Percentiles rank a stretch among this genome's conserved stretches.
These are phyloP conservation scores for Axis porcinus DNA, from an alignment of 2,113 vertebrate genomes.

Conservation along the genomic window DNA sequence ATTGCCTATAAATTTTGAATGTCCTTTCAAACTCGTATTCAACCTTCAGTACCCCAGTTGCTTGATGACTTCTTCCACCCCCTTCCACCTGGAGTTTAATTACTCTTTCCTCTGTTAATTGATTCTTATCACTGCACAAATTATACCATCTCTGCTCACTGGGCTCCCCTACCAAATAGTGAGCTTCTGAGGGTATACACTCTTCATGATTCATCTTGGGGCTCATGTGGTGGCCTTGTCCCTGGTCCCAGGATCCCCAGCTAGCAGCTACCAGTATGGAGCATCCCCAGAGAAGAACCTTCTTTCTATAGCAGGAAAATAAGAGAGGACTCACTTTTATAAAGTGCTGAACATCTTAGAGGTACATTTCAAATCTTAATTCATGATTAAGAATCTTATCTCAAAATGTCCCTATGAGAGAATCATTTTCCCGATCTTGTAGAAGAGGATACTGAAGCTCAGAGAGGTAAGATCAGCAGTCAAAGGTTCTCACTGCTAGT, in stretches of 20 bases:
- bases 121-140: not conserved
- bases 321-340: not conserved
- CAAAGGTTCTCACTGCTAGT: not conserved
- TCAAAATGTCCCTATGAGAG: not conserved
- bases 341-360: not conserved
- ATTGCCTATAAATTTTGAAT: not conserved
- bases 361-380: not conserved
- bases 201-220: not conserved
- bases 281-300: not conserved
- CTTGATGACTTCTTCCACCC: not conserved
- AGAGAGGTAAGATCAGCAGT: not conserved
- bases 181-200: not conserved
- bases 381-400: not conserved
- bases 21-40: not conserved
- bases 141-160: not conserved
- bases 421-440: not conserved
- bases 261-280: not conserved
- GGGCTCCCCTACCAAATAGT: not conserved
- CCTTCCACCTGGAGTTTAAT: not conserved
- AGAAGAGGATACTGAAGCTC: not conserved
- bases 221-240: not conserved
- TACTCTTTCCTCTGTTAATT: not conserved
- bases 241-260: not conserved
- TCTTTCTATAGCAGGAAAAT: not conserved
- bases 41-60: not conserved